Evolutionary conservation across 2,113 vertebrate species (phyloP).

Genomic region (Pseudorectes ferrugineus): DNA sequence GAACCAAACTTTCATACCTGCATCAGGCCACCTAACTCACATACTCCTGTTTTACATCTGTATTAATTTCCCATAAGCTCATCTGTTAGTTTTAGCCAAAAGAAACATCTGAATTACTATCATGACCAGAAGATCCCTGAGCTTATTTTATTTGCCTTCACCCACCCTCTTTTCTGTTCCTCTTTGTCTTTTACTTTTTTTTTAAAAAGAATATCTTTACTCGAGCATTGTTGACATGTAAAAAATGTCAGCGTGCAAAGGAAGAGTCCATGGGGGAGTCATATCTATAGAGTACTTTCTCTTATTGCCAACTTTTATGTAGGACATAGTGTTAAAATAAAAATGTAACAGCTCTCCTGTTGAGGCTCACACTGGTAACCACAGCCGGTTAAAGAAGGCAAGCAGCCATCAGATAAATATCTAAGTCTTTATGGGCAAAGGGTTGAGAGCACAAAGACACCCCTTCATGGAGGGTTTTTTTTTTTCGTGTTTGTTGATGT

Average conservation of each 20-base stretch:
- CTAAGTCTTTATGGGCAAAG: not conserved
- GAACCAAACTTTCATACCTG: not conserved
- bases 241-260: not conserved
- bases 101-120: not conserved
- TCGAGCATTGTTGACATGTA: not conserved
- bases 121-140: not conserved
- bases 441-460: not conserved
- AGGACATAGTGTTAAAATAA: constrained; percentile 22
- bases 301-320: constrained; percentile 40
- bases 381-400: not conserved
- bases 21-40: not conserved
- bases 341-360: constrained; percentile 19
- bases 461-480: not conserved
- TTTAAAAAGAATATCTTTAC: not conserved
- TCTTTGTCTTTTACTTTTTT: not conserved
- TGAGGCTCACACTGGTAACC: not conserved
- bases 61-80: not conserved
- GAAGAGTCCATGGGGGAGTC: not conserved
- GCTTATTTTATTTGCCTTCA: not conserved
- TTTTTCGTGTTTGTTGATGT: not conserved
- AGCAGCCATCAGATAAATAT: not conserved
- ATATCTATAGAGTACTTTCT: not conserved
- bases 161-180: rapidly evolving
- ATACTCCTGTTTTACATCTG: not conserved
- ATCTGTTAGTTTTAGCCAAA: not conserved